Percentiles rank a stretch among this genome's conserved stretches.
phyloP scores from a whole-genome alignment of 2,888 invertebrate genomes.

The Alsophila aescularia region DNA sequence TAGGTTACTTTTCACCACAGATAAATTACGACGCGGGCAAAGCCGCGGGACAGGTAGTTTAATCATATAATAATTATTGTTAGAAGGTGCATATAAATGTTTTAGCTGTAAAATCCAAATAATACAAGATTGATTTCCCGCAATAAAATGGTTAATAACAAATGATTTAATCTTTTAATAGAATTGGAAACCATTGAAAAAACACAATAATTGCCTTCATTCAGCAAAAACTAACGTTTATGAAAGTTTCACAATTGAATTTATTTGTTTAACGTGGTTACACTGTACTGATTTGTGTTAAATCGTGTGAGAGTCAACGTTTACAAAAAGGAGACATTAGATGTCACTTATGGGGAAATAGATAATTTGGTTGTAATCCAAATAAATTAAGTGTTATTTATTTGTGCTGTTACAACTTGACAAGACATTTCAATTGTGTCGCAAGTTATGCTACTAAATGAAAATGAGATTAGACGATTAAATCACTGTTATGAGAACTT shows the following conservation, averaged over 20 bases:
- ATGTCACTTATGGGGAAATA: constrained; percentile 16
- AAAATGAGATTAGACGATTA: neutral
- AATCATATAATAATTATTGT: too few species aligned
- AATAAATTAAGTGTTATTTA: neutral
- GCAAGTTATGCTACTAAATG: neutral
- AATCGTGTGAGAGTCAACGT: constrained; percentile 31
- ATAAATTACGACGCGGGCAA: too few species aligned
- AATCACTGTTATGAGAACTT: too few species aligned
- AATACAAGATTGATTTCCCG: too few species aligned
- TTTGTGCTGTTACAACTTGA: constrained; percentile 5
- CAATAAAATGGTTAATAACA: too few species aligned
- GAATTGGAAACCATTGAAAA: too few species aligned
- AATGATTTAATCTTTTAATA: too few species aligned
- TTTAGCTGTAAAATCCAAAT: too few species aligned
- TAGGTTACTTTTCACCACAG: too few species aligned
- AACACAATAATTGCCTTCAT: too few species aligned
- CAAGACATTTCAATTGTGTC: neutral
- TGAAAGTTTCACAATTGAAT: neutral
- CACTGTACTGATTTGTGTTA: constrained; percentile 23
- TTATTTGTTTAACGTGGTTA: neutral
- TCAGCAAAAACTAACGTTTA: neutral
- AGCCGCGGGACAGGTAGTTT: too few species aligned
- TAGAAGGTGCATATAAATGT: too few species aligned
- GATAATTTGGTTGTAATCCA: constrained; percentile 20
- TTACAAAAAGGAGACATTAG: constrained; percentile 16